Conservation (phyloP, 2,797 vertebrate genomes). For the Acestrorhynchus altus region DNA sequence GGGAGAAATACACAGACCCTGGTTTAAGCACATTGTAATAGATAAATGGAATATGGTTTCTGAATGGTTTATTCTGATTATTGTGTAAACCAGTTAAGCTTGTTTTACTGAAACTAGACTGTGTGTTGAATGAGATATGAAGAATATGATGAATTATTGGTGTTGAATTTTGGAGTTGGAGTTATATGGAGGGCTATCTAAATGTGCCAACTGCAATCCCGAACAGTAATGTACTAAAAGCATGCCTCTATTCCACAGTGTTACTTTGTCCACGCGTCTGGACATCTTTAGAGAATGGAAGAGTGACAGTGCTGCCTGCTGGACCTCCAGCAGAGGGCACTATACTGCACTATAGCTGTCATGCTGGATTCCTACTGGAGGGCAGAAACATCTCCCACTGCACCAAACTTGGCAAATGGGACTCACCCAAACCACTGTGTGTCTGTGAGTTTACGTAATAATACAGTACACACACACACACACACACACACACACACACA, state of each 20-base stretch:
- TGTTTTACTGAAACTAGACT: no score
- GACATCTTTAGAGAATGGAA: conserved; percentile 90
- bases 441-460: conserved; percentile 80
- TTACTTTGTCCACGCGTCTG: conserved; percentile 87
- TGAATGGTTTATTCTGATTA: no score
- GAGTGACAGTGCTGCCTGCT: conserved; percentile 76
- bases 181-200: no score
- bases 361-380: conserved; percentile 87
- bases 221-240: conserved; percentile 9
- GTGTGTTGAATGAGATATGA: no score
- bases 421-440: conserved; percentile 87
- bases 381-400: conserved; percentile 87
- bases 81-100: no score
- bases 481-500: neutral
- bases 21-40: neutral
- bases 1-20: neutral
- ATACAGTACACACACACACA: neutral
- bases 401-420: conserved; percentile 92
- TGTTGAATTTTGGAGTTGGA: no score
- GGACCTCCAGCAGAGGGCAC: conserved; percentile 88
- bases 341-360: conserved; percentile 86
- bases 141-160: no score
- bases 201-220: neutral
- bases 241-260: conserved; percentile 72
- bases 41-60: neutral